Evolutionary conservation across 1,140 invertebrate genomes (phyloP), one percentile per base, ranked within the genome.

Genomic region (Mya arenaria): DNA sequence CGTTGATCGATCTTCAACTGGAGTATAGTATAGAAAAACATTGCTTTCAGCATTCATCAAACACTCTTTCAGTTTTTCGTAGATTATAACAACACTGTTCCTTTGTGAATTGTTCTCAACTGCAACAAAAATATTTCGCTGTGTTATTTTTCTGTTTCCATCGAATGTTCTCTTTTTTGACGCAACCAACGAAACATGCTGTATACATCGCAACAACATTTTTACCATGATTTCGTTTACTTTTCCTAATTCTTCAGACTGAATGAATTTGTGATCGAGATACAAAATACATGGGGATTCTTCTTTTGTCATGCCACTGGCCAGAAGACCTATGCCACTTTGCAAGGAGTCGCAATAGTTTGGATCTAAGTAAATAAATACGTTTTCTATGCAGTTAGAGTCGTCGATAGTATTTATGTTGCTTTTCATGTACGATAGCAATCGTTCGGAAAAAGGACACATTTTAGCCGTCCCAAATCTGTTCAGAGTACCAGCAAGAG

Each of bases 161-260:
- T 34, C n/a, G 4, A 4, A 6, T 1, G 30, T 36, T 34, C 32
- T 30, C 37, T 66, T 66, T 30, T 37, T 37, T 4, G 63, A 66
- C 15, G 23, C 1, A 23, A 13, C 30, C 37, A 36, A 36, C 8
- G 63, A 30, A 4, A 66, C 32, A 37, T 66, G 63, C 1, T 66
- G n/a, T 5, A 66, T 39, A n/a, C 63, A 66, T 10, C 23, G 10
- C 10, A 66, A 23, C 5, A 66, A 8, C 63, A 66, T 66, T 37
- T 37, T 66, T 36, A 66, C 63, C 63, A 66, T 66, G 4, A 66
- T 34, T 66, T 66, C 30, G 36, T 66, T 66, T 19, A 39, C 63
- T 30, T 36, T 66, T 10, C 63, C 63, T 23, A 66, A 10, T 66
- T 66, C 63, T 23, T 66, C 63, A 10, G 30, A 66, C 4, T 66